Evolutionary conservation across 2,888 invertebrate genomes (phyloP).

Genomic region (Barypeithes pellucidus): DNA sequence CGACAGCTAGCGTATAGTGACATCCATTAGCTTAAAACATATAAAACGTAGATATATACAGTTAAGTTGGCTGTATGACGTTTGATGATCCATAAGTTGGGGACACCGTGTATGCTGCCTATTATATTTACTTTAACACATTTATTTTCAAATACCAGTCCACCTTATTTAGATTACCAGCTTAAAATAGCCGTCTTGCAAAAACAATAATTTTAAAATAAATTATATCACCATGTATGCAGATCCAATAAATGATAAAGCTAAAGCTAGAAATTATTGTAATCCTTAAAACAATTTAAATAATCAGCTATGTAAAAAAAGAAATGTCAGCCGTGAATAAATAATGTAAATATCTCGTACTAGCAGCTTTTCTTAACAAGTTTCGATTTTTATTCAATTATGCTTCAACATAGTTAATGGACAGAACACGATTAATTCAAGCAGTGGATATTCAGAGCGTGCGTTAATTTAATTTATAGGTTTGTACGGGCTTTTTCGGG

Average conservation of each 20-base stretch:
- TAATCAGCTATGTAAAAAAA: slow-evolving; percentile 32
- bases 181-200: neutral
- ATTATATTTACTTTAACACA: neutral
- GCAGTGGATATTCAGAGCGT: too few species aligned
- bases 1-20: neutral
- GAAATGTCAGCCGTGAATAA: slow-evolving; percentile 29
- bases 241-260: slow-evolving; percentile 41
- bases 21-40: too few species aligned
- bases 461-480: too few species aligned
- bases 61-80: too few species aligned
- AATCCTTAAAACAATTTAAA: slow-evolving; percentile 38
- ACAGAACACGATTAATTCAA: slow-evolving; percentile 9
- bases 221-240: slow-evolving; percentile 40
- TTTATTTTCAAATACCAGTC: neutral
- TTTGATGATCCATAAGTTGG: too few species aligned
- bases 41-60: too few species aligned
- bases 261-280: slow-evolving; percentile 29
- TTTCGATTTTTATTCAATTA: slow-evolving; percentile 37
- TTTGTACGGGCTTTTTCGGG: too few species aligned
- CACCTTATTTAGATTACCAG: neutral
- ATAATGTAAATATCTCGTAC: slow-evolving; percentile 39
- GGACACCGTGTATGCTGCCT: too few species aligned
- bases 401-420: slow-evolving; percentile 14
- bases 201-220: slow-evolving; percentile 10
- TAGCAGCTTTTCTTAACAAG: slow-evolving; percentile 31